Evolutionary conservation across 2,113 vertebrate species (phyloP).

Genomic region (Copsychus sechellarum): DNA sequence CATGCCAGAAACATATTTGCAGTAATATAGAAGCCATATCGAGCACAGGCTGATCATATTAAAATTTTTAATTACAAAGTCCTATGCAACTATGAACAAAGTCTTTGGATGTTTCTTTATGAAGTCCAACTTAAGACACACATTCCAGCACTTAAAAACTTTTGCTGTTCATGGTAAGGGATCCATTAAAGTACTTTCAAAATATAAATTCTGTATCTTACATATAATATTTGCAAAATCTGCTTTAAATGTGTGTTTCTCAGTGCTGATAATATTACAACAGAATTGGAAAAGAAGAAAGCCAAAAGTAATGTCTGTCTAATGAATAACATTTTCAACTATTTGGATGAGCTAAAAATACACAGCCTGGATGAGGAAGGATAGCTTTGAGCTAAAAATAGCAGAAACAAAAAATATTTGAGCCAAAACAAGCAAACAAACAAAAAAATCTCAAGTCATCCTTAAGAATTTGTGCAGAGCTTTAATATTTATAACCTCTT

Average conservation of each 20-base stretch:
- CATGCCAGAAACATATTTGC: conserved; percentile 68
- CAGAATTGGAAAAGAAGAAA: not conserved
- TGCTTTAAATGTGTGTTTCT: not conserved
- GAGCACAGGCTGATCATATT: conserved; percentile 50
- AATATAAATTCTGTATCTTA: not conserved
- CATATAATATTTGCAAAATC: not conserved
- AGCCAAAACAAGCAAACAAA: not conserved
- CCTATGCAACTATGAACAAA: conserved; percentile 33
- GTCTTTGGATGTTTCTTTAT: not conserved
- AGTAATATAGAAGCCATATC: conserved; percentile 30
- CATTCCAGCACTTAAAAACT: not conserved
- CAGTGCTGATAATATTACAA: not conserved
- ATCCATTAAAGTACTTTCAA: conserved; percentile 1
- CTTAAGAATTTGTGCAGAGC: not conserved
- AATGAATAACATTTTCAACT: conserved; percentile 30
- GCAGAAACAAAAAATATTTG: conserved; percentile 1
- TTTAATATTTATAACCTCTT: conserved; percentile 20
- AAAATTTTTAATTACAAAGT: conserved; percentile 51
- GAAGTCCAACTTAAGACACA: not conserved
- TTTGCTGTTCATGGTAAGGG: not conserved
- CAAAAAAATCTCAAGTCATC: not conserved
- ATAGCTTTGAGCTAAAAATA: conserved; percentile 35
- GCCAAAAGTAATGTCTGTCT: not conserved
- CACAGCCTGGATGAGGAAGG: not conserved
- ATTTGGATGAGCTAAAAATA: conserved; percentile 21